A percentile compares a stretch with the other conserved stretches of the same genome.
Evolutionary conservation across 37 sponge, comb jelly and placozoan species (phyloP).

Genomic region (Haliclona indistincta): DNA sequence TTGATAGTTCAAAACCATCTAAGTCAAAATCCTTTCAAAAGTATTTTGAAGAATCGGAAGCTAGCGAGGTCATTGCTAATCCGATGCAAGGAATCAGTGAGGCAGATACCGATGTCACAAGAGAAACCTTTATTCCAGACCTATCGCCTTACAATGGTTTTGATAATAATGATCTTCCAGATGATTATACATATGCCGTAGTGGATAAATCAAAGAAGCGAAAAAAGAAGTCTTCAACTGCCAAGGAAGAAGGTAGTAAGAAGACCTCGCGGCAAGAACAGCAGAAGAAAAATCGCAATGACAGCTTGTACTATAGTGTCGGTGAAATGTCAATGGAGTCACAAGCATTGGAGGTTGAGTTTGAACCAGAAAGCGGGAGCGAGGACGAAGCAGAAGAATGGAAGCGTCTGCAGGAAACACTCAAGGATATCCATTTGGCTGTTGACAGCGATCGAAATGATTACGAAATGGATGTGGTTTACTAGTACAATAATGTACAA

Average conservation of each 20-base stretch:
- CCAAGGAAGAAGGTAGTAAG: background rate
- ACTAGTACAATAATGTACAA: no score
- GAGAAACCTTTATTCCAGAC: background rate
- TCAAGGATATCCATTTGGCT: no score
- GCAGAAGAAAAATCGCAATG: background rate
- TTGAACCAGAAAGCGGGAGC: background rate
- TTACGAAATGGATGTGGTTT: no score
- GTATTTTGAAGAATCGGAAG: background rate
- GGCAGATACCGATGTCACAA: background rate
- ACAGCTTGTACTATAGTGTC: background rate
- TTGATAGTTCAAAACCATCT: background rate
- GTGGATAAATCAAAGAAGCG: no score
- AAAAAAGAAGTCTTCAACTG: background rate
- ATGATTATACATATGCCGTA: no score
- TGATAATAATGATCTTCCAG: background rate
- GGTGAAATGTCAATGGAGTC: constrained; percentile 1
- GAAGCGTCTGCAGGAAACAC: background rate
- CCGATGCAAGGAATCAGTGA: background rate
- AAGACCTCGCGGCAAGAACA: background rate
- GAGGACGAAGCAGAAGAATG: constrained; percentile 3
- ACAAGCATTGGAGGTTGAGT: constrained; percentile 2
- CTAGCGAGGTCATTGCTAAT: background rate
- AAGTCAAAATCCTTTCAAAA: background rate
- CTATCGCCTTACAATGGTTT: background rate
- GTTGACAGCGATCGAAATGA: no score